These are phyloP conservation scores for Acleris cristana DNA, from an alignment of 2,888 invertebrate genomes.

Conservation along the genomic window DNA sequence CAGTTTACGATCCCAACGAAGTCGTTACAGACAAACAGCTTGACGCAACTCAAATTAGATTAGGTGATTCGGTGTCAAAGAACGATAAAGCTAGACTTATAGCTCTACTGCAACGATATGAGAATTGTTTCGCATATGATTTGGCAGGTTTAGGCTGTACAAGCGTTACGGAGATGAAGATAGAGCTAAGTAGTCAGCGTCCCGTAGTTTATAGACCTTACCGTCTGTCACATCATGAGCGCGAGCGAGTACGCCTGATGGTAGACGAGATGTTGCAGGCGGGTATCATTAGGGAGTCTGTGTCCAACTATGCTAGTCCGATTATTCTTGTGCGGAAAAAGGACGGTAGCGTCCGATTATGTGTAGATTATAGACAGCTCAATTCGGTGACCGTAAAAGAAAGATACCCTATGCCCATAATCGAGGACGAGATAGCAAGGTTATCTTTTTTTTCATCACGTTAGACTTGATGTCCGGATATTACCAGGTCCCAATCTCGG, in stretches of 20 bases:
- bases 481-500: constrained; percentile 32
- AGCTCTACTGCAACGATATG: background rate
- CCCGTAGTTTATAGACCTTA: no score
- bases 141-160: constrained; percentile 15
- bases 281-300: no score
- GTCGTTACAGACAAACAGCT: background rate
- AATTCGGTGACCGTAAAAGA: constrained; percentile 44
- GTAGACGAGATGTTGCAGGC: no score
- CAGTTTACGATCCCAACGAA: no score
- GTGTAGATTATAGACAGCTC: no score
- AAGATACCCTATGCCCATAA: constrained; percentile 41
- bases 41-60: constrained; percentile 5
- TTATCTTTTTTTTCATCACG: constrained; percentile 38
- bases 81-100: background rate
- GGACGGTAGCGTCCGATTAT: no score
- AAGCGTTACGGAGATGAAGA: no score
- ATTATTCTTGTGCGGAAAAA: no score
- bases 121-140: constrained; percentile 22
- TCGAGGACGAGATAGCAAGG: constrained; percentile 42
- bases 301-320: no score
- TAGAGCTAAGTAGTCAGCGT: no score
- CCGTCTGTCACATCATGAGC: no score
- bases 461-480: constrained; percentile 41
- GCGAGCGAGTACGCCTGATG: no score
- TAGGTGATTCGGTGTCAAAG: constrained; percentile 15